These are phyloP conservation scores for Sitta europaea DNA, from an alignment of 2,113 vertebrate species.

Conservation along the genomic window DNA sequence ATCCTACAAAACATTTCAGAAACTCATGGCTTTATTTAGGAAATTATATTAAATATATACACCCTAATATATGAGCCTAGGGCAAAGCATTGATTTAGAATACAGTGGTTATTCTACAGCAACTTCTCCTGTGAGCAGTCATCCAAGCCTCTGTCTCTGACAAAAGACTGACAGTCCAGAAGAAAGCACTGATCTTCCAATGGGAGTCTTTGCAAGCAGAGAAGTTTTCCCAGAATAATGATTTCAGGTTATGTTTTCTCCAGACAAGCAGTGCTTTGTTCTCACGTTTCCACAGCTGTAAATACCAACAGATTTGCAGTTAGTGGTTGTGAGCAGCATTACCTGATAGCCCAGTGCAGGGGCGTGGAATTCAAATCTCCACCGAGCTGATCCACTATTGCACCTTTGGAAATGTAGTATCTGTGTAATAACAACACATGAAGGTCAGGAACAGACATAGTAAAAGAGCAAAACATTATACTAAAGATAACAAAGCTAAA, in stretches of 20 bases:
- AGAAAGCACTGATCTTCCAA: not conserved
- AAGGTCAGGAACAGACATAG: not conserved
- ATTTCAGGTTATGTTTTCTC: not conserved
- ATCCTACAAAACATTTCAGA: not conserved
- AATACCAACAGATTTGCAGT: not conserved
- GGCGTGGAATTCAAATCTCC: constrained; percentile 96
- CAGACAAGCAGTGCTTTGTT: not conserved
- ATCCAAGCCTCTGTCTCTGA: not conserved
- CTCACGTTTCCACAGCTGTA: not conserved
- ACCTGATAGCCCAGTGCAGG: constrained; percentile 97
- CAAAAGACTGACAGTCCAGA: not conserved
- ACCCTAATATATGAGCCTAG: not conserved
- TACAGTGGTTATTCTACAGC: not conserved
- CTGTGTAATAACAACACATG: constrained; percentile 60
- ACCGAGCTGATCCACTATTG: constrained; percentile 89
- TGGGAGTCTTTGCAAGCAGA: fast-evolving
- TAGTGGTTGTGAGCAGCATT: constrained; percentile 7
- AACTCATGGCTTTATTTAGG: not conserved
- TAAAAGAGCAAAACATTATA: not conserved
- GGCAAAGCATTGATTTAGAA: not conserved
- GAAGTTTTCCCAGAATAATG: not conserved
- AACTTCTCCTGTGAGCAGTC: not conserved
- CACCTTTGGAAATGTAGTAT: constrained; percentile 93
- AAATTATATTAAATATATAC: not conserved
- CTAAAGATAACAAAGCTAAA: not conserved